phyloP scores from a whole-genome alignment of 2,113 vertebrate genomes.

The Aramus guarauna region DNA sequence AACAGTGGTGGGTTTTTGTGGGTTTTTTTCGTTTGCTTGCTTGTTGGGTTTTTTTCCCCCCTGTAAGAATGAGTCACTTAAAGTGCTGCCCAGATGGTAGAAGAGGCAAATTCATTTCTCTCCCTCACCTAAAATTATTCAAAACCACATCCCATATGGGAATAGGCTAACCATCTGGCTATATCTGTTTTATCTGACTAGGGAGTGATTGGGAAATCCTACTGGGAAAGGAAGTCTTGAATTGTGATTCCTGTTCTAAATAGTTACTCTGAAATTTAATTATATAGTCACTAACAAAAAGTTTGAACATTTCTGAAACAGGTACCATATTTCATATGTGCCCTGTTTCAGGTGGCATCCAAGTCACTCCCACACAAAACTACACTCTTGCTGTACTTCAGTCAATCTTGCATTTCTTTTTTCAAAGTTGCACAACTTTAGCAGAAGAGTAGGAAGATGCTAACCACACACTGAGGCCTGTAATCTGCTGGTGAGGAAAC shows the following conservation, averaged over 20 bases:
- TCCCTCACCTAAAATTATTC: background rate
- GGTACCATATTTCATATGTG: background rate
- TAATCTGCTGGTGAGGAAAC: background rate
- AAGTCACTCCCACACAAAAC: background rate
- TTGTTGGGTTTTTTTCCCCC: too few species aligned
- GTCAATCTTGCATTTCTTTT: background rate
- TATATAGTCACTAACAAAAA: background rate
- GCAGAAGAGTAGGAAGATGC: background rate
- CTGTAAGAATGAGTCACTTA: background rate
- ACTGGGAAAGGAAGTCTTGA: background rate
- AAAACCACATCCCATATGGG: background rate
- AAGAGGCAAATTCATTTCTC: background rate
- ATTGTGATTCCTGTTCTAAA: background rate
- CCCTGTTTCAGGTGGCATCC: background rate
- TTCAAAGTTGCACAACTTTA: background rate
- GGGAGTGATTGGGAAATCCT: background rate
- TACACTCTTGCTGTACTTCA: background rate
- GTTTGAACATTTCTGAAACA: background rate
- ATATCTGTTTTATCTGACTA: background rate
- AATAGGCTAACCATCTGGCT: background rate
- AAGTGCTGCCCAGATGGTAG: background rate
- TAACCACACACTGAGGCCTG: background rate
- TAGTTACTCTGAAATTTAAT: background rate
- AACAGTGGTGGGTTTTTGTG: background rate
- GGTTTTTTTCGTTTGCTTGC: too few species aligned